phyloP scores from a whole-genome alignment of 2,113 vertebrate species.

The zebrafish (Danio rerio) region DNA sequence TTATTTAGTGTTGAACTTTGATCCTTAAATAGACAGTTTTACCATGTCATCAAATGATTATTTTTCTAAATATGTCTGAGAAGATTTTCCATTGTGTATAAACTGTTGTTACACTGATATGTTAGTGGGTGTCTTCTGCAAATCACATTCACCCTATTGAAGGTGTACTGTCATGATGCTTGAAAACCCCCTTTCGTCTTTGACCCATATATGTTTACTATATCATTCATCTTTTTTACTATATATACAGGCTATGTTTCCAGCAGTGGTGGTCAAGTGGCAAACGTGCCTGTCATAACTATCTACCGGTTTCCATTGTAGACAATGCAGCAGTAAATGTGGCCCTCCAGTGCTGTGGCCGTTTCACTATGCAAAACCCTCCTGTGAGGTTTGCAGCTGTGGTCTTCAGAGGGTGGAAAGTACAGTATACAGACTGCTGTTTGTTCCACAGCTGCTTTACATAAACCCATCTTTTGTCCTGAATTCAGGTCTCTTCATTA shows the following conservation, averaged over 20 bases:
- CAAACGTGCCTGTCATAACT: neutral
- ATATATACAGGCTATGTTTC: neutral
- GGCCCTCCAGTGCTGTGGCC: slow-evolving; percentile 47
- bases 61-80: too few relatives aligned
- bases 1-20: too few relatives aligned
- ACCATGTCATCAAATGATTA: too few relatives aligned
- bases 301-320: slow-evolving; percentile 24
- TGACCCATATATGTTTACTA: too few relatives aligned
- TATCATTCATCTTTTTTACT: too few relatives aligned
- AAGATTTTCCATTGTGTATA: too few relatives aligned
- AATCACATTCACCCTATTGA: too few relatives aligned
- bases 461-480: neutral
- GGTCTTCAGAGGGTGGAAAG: slow-evolving; percentile 43
- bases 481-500: neutral
- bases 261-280: slow-evolving; percentile 35
- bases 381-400: slow-evolving; percentile 39
- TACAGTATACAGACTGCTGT: slow-evolving; percentile 43
- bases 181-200: too few relatives aligned
- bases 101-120: too few relatives aligned
- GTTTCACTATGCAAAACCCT: slow-evolving; percentile 60
- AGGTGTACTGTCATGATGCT: too few relatives aligned
- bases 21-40: too few relatives aligned
- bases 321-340: slow-evolving; percentile 3
- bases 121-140: too few relatives aligned
- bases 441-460: slow-evolving; percentile 44